A percentile compares a stretch with the other conserved stretches of the same genome.
Evolutionary conservation across 2,113 vertebrate species (phyloP).

Genomic region (Pangasianodon gigas): DNA sequence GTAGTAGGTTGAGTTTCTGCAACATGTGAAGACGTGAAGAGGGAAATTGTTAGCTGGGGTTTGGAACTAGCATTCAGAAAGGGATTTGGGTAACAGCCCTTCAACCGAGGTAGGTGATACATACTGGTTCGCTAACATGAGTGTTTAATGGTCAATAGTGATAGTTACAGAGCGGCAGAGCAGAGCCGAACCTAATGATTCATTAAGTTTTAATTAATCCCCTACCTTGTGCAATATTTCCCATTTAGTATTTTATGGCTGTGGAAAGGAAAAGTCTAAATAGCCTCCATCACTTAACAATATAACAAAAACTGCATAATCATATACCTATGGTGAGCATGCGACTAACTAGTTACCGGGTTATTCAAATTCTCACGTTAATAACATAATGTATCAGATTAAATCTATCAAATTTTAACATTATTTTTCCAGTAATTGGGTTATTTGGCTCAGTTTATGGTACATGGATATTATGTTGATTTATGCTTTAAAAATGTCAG

Average conservation of each 20-base stretch:
- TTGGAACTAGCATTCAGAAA: background rate
- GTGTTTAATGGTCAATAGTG: background rate
- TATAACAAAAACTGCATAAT: background rate
- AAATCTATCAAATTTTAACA: background rate
- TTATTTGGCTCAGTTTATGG: background rate
- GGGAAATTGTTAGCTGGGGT: background rate
- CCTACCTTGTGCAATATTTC: background rate
- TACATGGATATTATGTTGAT: background rate
- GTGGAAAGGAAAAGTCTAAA: background rate
- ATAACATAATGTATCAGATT: background rate
- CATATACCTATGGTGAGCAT: background rate
- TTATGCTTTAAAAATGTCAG: background rate
- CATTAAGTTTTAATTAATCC: background rate
- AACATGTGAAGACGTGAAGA: background rate
- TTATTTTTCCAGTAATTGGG: background rate
- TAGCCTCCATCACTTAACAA: background rate
- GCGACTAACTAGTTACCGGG: background rate
- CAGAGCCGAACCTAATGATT: background rate
- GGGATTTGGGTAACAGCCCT: background rate
- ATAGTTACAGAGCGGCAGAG: too few species aligned
- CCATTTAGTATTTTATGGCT: background rate
- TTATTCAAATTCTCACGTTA: background rate
- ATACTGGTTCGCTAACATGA: background rate
- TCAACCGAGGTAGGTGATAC: background rate
- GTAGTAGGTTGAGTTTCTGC: background rate